These are phyloP conservation scores for Echeneis naucrates DNA, from an alignment of 2,797 vertebrate species.

Conservation along the genomic window DNA sequence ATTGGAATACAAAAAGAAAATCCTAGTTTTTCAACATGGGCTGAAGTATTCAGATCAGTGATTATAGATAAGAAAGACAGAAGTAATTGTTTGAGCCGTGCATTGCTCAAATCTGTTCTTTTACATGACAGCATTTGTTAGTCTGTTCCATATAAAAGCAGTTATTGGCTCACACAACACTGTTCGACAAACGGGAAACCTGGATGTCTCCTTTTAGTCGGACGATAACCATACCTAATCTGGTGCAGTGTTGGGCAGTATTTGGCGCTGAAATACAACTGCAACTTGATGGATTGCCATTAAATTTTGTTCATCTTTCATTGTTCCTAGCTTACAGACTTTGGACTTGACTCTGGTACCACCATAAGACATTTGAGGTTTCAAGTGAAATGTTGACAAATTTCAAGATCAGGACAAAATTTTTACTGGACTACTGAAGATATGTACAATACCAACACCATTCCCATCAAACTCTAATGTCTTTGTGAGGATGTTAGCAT, in stretches of 20 bases:
- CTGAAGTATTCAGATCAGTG: slow-evolving; percentile 56
- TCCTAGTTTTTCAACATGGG: slow-evolving; percentile 61
- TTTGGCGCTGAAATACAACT: not conserved
- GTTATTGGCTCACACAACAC: slow-evolving; percentile 20
- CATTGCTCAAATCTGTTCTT: slow-evolving; percentile 38
- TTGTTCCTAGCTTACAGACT: not conserved
- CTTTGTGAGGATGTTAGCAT: not conserved
- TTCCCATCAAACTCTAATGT: not conserved
- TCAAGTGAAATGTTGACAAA: not conserved
- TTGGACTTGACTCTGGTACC: not conserved
- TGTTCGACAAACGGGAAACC: slow-evolving; percentile 53
- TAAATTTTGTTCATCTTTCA: not conserved
- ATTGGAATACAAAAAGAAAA: slow-evolving; percentile 32
- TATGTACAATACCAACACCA: slow-evolving; percentile 11
- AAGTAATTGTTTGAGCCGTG: not conserved
- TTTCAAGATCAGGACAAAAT: not conserved
- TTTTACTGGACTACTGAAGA: not conserved
- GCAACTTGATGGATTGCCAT: not conserved
- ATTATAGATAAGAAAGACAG: slow-evolving; percentile 43
- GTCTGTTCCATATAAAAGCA: slow-evolving; percentile 29
- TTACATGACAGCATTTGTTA: slow-evolving; percentile 60
- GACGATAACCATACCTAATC: not conserved
- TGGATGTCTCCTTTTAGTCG: slow-evolving; percentile 23
- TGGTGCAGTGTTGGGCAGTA: not conserved
- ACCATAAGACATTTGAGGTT: slow-evolving; percentile 2